Evolutionary conservation across 2,888 invertebrate genomes (phyloP), one percentile per base, ranked within the genome.

Genomic region (Chrysotoxum bicinctum): DNA sequence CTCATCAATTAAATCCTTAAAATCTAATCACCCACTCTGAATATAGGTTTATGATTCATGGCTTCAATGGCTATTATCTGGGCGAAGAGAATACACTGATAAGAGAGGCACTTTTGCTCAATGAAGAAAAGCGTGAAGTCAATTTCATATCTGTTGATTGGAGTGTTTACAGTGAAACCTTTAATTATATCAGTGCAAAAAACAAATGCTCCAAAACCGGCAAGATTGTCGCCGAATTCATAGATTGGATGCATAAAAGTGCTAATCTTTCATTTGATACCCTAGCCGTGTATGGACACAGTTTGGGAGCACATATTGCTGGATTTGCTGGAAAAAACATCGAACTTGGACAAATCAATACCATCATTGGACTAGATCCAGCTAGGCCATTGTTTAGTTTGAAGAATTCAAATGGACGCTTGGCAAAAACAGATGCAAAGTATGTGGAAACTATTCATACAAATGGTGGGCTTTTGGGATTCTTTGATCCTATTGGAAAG

Each of bases 61-160:
- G 94, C 26, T 50, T 50, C 14, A 50, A 5, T 94, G 93, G 72
- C 14, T 10, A 40, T 50, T 50, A 50, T 23, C 7, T 6, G 48
- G 43, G 43, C 3, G 43, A 43, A 43, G 43, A 43, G 16, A 43
- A 16, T 43, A 43, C 43, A 7, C 16, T 16, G 16, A 43, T 90
- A 2, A 88, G 88, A 14, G 92, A 93, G 74, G 91, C 92, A 4
- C 94, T 94, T 82, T 90, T 94, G 6, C 92, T 93, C 66, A 92
- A 93, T 7, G 93, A 93, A 40, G 92, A 93, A 74, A 66, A 54
- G 3, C 93, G 93, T 52, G 93, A 93, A 69, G 90, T 93, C 76
- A 94, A 94, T 87, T 93, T 94, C 43, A 92, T 94, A 54, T 93
- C 93, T 0, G 93, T 94, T 6, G 94, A 94, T 88, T 94, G 94